These are phyloP conservation scores for Sphaerophoria rueppellii DNA, from an alignment of 2,888 invertebrate species.

Conservation along the genomic window DNA sequence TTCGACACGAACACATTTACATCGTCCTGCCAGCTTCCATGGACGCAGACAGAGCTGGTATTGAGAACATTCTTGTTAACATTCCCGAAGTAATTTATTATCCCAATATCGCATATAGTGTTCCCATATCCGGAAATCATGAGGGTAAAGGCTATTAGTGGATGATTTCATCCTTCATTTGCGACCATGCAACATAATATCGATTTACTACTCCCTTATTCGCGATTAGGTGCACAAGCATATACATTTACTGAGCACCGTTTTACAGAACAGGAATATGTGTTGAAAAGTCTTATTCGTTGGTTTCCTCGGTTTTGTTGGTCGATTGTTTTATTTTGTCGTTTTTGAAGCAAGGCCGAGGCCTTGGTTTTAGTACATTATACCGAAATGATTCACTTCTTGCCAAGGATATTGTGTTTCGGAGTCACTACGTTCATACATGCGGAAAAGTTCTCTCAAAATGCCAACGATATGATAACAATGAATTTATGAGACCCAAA, in stretches of 20 bases:
- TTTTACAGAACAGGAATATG: background rate
- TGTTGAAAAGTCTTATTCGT: no score
- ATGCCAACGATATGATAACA: slow-evolving; percentile 65
- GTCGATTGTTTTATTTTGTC: background rate
- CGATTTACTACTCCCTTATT: slow-evolving; percentile 59
- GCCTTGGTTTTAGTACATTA: slow-evolving; percentile 29
- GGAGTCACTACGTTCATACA: background rate
- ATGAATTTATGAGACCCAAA: slow-evolving; percentile 66
- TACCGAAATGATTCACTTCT: slow-evolving; percentile 54
- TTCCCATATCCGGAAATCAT: slow-evolving; percentile 57
- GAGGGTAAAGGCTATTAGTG: slow-evolving; percentile 69
- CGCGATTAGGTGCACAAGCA: slow-evolving; percentile 59
- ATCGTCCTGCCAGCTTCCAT: background rate
- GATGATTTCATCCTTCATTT: slow-evolving; percentile 72
- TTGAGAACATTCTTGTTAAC: slow-evolving; percentile 62
- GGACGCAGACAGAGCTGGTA: background rate
- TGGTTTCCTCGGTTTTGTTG: no score
- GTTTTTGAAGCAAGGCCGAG: slow-evolving; percentile 1
- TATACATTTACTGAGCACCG: background rate
- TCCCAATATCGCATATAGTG: slow-evolving; percentile 63
- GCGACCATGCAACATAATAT: slow-evolving; percentile 72
- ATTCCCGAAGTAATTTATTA: slow-evolving; percentile 69
- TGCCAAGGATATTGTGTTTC: slow-evolving; percentile 58
- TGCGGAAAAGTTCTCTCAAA: slow-evolving; percentile 55
- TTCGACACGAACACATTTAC: slow-evolving; percentile 15